phyloP scores from a whole-genome alignment of 2,888 invertebrate species.

The Dromius quadrimaculatus region DNA sequence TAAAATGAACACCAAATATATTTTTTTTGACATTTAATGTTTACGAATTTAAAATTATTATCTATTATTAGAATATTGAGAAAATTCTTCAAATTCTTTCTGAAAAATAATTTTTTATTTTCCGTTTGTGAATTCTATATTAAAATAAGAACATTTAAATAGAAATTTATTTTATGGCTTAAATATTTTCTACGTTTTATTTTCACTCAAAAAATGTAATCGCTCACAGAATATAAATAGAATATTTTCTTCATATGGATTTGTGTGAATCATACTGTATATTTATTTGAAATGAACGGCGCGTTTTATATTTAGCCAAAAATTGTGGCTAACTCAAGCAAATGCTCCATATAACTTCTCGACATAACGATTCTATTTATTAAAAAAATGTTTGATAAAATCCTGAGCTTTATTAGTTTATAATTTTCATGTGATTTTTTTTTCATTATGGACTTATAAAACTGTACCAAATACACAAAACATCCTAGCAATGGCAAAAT shows the following conservation, averaged over 20 bases:
- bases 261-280: slow-evolving; percentile 24
- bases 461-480: no score
- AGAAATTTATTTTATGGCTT: slow-evolving; percentile 24
- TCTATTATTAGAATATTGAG: slow-evolving; percentile 5
- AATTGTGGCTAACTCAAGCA: slow-evolving; percentile 16
- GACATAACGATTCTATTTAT: slow-evolving; percentile 7
- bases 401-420: no score
- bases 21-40: no score
- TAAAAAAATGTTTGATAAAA: no score
- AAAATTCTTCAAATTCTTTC: slow-evolving; percentile 21
- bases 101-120: slow-evolving; percentile 1
- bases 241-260: slow-evolving; percentile 38
- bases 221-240: slow-evolving; percentile 17
- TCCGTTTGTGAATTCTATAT: background rate
- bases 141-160: background rate
- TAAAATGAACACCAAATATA: no score
- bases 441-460: no score
- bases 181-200: slow-evolving; percentile 14
- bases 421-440: no score
- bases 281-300: slow-evolving; percentile 17
- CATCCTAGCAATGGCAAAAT: no score
- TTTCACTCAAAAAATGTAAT: slow-evolving; percentile 2
- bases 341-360: slow-evolving; percentile 19
- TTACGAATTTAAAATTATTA: no score
- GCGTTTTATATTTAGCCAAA: slow-evolving; percentile 33